Evolutionary conservation across 2,113 vertebrate genomes (phyloP).

Genomic region (Psittacara wagleri): DNA sequence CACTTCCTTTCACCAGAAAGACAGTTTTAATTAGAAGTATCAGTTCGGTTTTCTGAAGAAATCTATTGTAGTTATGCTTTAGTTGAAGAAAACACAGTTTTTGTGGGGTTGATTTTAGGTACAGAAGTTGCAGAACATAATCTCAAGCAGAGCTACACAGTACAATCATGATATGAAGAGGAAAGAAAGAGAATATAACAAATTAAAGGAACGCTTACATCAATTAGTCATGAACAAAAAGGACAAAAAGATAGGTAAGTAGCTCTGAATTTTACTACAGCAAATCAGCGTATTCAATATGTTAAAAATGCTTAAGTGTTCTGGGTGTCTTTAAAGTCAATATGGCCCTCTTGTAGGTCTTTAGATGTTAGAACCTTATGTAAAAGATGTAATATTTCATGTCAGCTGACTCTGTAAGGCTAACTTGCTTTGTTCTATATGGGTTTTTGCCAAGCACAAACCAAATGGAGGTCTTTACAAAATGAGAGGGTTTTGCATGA

Average conservation of each 20-base stretch:
- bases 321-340: neutral
- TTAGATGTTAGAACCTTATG: neutral
- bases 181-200: constrained; percentile 91
- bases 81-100: neutral
- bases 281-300: neutral
- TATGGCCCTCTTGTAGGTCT: neutral
- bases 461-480: neutral
- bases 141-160: constrained; percentile 92
- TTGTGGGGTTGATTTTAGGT: constrained; percentile 74
- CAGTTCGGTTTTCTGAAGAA: neutral
- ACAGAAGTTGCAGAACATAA: constrained; percentile 93
- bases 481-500: neutral
- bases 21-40: neutral
- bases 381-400: neutral
- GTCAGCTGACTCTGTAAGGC: neutral
- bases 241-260: constrained; percentile 89
- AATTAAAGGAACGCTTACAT: constrained; percentile 91
- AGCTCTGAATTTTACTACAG: neutral
- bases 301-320: neutral
- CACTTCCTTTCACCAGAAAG: neutral
- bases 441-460: neutral
- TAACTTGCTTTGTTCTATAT: fast-evolving
- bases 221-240: constrained; percentile 92
- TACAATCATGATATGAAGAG: constrained; percentile 96
- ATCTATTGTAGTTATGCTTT: neutral